These are phyloP conservation scores for Peromyscus maniculatus DNA, from an alignment of 2,113 vertebrate species.

Conservation along the genomic window DNA sequence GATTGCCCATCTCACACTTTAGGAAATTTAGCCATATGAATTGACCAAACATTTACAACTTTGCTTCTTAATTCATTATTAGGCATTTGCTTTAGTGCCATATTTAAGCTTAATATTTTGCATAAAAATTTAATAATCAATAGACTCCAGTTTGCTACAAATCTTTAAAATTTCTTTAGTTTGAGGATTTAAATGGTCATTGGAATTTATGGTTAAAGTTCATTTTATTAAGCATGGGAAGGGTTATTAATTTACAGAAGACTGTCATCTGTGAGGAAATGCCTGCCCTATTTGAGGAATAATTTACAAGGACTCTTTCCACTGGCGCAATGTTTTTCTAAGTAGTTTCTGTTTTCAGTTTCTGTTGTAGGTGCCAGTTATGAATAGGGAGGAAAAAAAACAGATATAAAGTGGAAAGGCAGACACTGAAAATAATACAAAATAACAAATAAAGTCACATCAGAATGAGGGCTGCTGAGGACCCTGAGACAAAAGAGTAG, in stretches of 20 bases:
- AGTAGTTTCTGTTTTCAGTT: neutral
- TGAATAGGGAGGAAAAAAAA: neutral
- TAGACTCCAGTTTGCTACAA: neutral
- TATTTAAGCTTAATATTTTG: conserved; percentile 17
- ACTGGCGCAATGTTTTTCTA: neutral
- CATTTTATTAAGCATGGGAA: neutral
- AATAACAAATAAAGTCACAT: neutral
- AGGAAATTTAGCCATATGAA: neutral
- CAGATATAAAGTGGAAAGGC: neutral
- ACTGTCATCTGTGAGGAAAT: neutral
- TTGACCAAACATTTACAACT: neutral
- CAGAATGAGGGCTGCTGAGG: neutral
- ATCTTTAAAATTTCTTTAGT: neutral
- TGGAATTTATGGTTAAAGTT: neutral
- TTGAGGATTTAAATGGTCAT: neutral
- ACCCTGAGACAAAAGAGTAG: neutral
- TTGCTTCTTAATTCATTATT: neutral
- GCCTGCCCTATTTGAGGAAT: neutral
- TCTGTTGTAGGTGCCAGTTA: neutral
- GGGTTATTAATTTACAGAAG: neutral
- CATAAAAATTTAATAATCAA: conserved; percentile 1
- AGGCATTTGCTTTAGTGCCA: neutral
- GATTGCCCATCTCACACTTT: neutral
- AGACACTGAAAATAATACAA: neutral
- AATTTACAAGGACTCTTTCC: neutral